A percentile compares a stretch with the other conserved stretches of the same genome.
phyloP scores from a whole-genome alignment of 1,140 invertebrate genomes.

The Eueides isabella region DNA sequence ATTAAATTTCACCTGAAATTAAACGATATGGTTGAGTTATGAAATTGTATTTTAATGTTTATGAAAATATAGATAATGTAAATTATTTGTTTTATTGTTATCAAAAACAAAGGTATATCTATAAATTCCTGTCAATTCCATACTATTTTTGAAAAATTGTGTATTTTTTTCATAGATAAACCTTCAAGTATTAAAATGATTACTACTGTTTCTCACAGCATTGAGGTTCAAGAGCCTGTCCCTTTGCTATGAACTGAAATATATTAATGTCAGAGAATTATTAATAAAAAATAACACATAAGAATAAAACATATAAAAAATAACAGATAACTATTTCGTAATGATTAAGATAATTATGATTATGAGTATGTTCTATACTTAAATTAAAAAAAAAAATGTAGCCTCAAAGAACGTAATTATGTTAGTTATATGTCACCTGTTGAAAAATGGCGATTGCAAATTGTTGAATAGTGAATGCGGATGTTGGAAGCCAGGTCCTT shows the following conservation, averaged over 20 bases:
- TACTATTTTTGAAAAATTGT: background rate
- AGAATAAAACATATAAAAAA: conserved; percentile 3
- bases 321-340: background rate
- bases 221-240: conserved; percentile 21
- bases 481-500: conserved; percentile 84
- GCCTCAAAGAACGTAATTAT: background rate
- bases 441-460: conserved; percentile 80
- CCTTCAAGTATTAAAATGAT: background rate
- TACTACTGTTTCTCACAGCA: conserved; percentile 19
- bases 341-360: background rate
- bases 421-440: conserved; percentile 60
- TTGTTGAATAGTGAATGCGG: conserved; percentile 79
- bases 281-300: background rate
- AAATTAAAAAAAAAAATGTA: background rate
- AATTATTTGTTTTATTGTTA: conserved; percentile 4
- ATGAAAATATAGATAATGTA: background rate
- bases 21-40: conserved; percentile 2
- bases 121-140: background rate
- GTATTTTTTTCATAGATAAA: conserved; percentile 13
- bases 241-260: conserved; percentile 25
- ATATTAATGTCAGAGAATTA: conserved; percentile 13
- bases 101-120: conserved; percentile 3
- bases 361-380: background rate
- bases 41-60: too few relatives aligned
- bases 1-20: conserved; percentile 33